Base-by-base conservation (phyloP, 2,797 vertebrate species). In the Anniella stebbinsi region DNA sequence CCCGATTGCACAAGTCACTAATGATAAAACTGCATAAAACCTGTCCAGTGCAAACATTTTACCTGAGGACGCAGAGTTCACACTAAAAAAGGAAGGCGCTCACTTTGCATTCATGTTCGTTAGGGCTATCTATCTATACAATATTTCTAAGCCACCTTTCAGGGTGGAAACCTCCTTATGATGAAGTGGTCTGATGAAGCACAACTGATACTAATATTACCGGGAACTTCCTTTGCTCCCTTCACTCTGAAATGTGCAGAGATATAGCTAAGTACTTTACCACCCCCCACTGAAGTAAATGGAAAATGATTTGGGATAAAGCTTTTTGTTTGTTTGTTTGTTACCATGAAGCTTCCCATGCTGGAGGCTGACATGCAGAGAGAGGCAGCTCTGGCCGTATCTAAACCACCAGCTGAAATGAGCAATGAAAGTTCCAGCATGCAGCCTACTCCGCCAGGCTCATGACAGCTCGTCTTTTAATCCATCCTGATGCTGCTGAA, bases 241-340 rank as follows among this genome's bases (percentile, higher is more conserved):
- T 33, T 9, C 63, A 48, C 25, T 45, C 36, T 1, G 11, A 73
- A 76, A 76, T 66, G 9, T 76, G 38, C 9, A 33, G 73, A 21
- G 73, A 45, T 38, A 87, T 4, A 75, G 21, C 28, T n/a, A 66
- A 51, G 21, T 57, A 81, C 12, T 88, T 63, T 17, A 84, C 25
- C 15, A 13, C 23, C n/a, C 54, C 15, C 41, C 78, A 60, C 25
- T 12, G n/a, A 36, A 75, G 51, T 80, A 4, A 72, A 18, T 51
- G 38, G 11, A 17, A 48, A 91, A 91, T 38, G 0, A 87, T 87
- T 72, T 86, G 83, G 69, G 51, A 23, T 23, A 51, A 86, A 86
- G n/a, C 1, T 70, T 15, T 15, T 15, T 15, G 2, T 57, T 13
- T 54, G 1, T 54, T 6, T 10, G 1, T 63, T 23, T 63, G 21